These are phyloP conservation scores for Psammodynastes pulverulentus DNA, from an alignment of 2,113 vertebrate genomes.

Conservation along the genomic window DNA sequence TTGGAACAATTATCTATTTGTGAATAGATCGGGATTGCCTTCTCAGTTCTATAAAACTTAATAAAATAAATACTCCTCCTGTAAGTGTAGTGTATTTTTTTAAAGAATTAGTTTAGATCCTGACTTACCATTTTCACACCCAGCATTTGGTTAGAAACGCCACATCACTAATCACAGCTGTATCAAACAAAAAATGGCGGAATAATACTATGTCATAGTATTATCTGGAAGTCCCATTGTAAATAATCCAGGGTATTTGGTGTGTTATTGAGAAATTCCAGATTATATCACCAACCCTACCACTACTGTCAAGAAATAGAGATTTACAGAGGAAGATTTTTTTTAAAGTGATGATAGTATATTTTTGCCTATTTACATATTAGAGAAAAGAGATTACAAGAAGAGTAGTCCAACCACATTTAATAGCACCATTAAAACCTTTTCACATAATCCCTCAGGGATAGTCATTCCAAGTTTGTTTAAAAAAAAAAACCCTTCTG, in stretches of 20 bases:
- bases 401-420: not conserved
- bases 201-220: not conserved
- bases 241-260: not conserved
- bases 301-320: not conserved
- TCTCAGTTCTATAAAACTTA: conserved; percentile 39
- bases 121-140: conserved; percentile 40
- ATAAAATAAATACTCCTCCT: not conserved
- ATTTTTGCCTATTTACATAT: not conserved
- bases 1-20: conserved; percentile 43
- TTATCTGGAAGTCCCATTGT: not conserved
- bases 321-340: not conserved
- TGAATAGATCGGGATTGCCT: conserved; percentile 42
- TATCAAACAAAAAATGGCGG: not conserved
- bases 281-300: not conserved
- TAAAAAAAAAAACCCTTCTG: not conserved
- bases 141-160: conserved; percentile 22
- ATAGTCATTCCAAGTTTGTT: not conserved
- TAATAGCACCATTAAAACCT: conserved; percentile 11
- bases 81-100: conserved; percentile 19
- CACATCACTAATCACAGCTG: not conserved
- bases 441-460: not conserved
- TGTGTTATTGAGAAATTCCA: not conserved
- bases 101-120: conserved; percentile 21
- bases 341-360: not conserved
- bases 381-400: not conserved